Percentiles rank a stretch among this genome's conserved stretches.
phyloP scores from a whole-genome alignment of 2,888 invertebrate genomes.

The Machimus rusticus region DNA sequence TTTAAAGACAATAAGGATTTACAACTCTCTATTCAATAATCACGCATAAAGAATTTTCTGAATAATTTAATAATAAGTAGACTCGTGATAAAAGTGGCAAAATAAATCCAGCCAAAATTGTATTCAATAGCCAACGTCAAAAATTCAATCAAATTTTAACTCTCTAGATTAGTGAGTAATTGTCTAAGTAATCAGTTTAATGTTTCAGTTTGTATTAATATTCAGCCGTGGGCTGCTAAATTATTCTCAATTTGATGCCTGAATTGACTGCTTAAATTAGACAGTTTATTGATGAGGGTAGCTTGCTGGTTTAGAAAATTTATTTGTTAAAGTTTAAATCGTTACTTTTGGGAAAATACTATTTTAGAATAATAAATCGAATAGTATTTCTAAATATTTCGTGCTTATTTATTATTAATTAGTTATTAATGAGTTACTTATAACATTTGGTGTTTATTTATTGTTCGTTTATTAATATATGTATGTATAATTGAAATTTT shows the following conservation, averaged over 20 bases:
- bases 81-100: background rate
- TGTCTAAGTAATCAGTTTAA: background rate
- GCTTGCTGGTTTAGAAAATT: background rate
- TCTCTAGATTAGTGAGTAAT: background rate
- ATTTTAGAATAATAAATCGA: too few species aligned
- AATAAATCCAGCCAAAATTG: background rate
- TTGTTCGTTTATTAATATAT: background rate
- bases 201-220: background rate
- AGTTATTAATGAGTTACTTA: too few species aligned
- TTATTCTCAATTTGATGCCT: background rate
- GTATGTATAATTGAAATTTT: too few species aligned
- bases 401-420: too few species aligned
- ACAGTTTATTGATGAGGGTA: background rate
- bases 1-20: too few species aligned
- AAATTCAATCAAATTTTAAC: background rate
- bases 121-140: background rate
- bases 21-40: too few species aligned
- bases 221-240: background rate
- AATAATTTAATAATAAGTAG: too few species aligned
- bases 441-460: background rate
- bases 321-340: background rate
- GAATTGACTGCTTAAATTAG: background rate
- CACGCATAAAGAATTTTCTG: too few species aligned
- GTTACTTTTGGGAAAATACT: background rate
- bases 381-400: too few species aligned